Conservation (phyloP, 2,888 invertebrate genomes). For the Philereme vetulata region DNA sequence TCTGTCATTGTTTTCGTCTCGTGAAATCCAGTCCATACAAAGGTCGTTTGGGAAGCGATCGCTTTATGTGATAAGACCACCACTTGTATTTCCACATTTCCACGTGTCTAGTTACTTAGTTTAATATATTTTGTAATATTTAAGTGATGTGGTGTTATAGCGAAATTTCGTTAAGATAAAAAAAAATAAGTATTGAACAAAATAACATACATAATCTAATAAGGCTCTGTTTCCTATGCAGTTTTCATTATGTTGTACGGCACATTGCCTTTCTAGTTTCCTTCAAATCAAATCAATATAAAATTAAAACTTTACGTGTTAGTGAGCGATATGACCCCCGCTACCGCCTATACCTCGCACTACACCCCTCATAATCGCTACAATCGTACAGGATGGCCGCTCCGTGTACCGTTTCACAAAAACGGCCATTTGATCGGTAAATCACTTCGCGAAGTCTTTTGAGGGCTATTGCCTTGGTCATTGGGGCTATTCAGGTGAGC, state of each 20-base stretch:
- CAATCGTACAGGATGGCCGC: slow-evolving; percentile 31
- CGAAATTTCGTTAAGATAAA: no score
- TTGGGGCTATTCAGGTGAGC: slow-evolving; percentile 5
- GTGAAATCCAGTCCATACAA: no score
- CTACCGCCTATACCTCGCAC: slow-evolving; percentile 9
- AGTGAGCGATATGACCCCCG: neutral
- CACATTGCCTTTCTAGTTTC: neutral
- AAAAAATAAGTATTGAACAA: no score
- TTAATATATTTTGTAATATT: no score
- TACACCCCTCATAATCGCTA: slow-evolving; percentile 29
- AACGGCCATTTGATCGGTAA: slow-evolving; percentile 29
- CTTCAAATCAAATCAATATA: neutral
- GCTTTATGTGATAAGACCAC: no score
- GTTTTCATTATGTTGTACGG: neutral
- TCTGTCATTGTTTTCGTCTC: no score
- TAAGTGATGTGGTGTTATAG: no score
- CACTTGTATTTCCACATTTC: no score
- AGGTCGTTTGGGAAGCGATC: no score
- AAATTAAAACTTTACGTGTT: neutral
- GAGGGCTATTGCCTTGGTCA: slow-evolving; percentile 2
- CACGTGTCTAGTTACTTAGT: no score
- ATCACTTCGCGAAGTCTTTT: slow-evolving; percentile 21
- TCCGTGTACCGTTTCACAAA: slow-evolving; percentile 36
- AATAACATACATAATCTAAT: no score
- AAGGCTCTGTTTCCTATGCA: no score